Evolutionary conservation across 2,797 vertebrate species (phyloP).

Genomic region (Eleutherodactylus coqui): DNA sequence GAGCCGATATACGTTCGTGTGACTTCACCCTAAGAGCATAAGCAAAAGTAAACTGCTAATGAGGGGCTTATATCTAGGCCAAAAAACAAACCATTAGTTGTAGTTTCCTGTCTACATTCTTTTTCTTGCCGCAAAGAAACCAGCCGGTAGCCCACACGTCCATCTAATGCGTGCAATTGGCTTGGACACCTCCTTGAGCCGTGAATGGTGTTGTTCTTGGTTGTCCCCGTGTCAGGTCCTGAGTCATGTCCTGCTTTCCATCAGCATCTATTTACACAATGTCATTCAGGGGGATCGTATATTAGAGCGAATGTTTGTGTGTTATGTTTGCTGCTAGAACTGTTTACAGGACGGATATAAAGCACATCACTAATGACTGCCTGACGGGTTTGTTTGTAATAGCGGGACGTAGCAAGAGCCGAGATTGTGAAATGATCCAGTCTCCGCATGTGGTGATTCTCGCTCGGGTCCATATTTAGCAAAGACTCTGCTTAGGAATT

Average conservation of each 20-base stretch:
- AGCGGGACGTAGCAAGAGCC: conserved; percentile 14
- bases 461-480: conserved; percentile 57
- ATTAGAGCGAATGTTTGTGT: conserved; percentile 33
- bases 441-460: conserved; percentile 26
- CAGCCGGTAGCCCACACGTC: neutral
- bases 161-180: neutral
- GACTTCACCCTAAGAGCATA: neutral
- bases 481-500: conserved; percentile 19
- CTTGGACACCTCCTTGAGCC: neutral
- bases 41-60: neutral
- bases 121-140: neutral
- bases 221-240: neutral
- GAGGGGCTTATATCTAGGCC: no score
- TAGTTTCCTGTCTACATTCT: neutral
- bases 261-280: conserved; percentile 26
- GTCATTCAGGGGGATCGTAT: neutral
- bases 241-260: conserved; percentile 29
- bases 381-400: conserved; percentile 46
- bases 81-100: neutral
- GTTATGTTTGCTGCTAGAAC: conserved; percentile 25
- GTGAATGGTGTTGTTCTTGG: neutral
- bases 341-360: conserved; percentile 44
- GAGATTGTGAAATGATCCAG: conserved; percentile 52
- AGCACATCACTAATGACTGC: conserved; percentile 46
- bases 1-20: no score